Conservation (phyloP, 1,140 invertebrate genomes). For the Nasonia giraulti region DNA sequence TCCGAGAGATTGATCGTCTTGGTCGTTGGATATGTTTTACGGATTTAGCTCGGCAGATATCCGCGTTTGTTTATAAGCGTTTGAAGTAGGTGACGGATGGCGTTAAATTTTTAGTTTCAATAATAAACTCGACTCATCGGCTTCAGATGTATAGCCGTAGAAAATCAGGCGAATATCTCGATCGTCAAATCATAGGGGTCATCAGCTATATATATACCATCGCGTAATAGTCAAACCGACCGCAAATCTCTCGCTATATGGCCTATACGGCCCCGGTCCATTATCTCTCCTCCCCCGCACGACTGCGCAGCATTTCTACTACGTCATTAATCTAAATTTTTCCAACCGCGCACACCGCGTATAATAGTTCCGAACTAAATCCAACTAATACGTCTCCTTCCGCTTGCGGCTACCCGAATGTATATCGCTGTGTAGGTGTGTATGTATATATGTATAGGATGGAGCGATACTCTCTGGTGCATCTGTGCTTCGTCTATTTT, state of each 20-base stretch:
- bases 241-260: constrained; percentile 27
- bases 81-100: too few species aligned
- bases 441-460: background rate
- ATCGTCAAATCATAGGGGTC: background rate
- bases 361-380: constrained; percentile 27
- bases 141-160: too few species aligned
- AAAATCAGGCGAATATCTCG: background rate
- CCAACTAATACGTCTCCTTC: constrained; percentile 45
- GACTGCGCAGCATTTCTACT: background rate
- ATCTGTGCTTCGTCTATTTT: background rate
- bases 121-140: too few species aligned
- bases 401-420: background rate
- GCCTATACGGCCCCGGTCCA: background rate
- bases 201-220: background rate
- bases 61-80: too few species aligned
- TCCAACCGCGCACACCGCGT: constrained; percentile 18
- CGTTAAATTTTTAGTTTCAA: too few species aligned
- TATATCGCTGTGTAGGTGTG: background rate
- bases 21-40: too few species aligned
- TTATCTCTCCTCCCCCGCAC: background rate
- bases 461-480: background rate
- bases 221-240: background rate
- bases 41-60: too few species aligned
- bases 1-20: too few species aligned
- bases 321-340: constrained; percentile 45